Percentiles rank a stretch among this genome's conserved stretches.
Conservation (phyloP, 2,888 invertebrate genomes). For the Drosophila quinaria region DNA sequence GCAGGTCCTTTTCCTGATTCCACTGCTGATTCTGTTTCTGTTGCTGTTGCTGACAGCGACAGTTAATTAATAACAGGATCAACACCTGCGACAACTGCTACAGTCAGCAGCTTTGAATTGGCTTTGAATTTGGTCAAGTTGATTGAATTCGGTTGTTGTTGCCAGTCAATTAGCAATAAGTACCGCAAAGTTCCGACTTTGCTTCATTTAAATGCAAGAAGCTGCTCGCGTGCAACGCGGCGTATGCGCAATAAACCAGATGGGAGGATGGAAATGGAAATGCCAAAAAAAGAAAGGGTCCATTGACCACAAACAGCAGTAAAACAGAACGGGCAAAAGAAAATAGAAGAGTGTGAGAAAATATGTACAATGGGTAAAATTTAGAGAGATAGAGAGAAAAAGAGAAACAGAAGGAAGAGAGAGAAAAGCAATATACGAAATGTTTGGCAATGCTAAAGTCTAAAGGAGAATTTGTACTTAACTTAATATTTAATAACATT, state of each 20-base stretch:
- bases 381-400: not conserved
- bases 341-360: not conserved
- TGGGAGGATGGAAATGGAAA: not conserved
- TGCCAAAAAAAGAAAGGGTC: not conserved
- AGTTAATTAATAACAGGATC: constrained; percentile 70
- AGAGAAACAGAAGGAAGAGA: not conserved
- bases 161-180: constrained; percentile 71
- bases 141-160: constrained; percentile 58
- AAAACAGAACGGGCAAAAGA: not conserved
- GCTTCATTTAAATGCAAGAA: constrained; percentile 63
- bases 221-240: constrained; percentile 35
- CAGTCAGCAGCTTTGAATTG: constrained; percentile 75
- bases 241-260: constrained; percentile 39
- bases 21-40: not conserved
- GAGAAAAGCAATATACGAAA: not conserved
- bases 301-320: constrained; percentile 7
- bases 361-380: not conserved
- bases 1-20: constrained; percentile 1
- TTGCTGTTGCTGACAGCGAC: constrained; percentile 59
- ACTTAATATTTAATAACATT: not conserved
- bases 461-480: not conserved
- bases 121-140: constrained; percentile 45
- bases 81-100: constrained; percentile 62
- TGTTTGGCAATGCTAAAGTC: not conserved
- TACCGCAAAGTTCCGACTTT: constrained; percentile 36